Evolutionary conservation across 2,113 vertebrate genomes (phyloP).

Genomic region (Anhinga anhinga): DNA sequence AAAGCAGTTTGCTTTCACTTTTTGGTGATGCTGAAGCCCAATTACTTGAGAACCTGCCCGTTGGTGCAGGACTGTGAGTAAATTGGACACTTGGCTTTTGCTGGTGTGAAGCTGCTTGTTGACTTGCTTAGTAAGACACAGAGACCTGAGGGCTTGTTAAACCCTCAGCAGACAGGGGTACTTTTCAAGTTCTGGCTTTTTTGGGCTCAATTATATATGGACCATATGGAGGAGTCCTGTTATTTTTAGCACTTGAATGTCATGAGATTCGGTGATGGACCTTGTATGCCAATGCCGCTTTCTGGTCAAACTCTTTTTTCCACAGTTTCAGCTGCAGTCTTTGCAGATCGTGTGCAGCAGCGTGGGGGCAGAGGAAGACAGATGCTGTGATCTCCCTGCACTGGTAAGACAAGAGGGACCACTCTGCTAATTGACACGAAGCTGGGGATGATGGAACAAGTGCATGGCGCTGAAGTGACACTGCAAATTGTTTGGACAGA

Average conservation of each 20-base stretch:
- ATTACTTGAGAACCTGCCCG: background rate
- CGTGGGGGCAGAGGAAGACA: slow-evolving; percentile 81
- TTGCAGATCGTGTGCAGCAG: slow-evolving; percentile 86
- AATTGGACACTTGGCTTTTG: background rate
- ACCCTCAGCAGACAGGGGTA: background rate
- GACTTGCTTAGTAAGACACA: background rate
- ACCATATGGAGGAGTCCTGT: background rate
- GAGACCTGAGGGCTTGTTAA: background rate
- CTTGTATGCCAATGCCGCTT: background rate
- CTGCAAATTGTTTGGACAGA: background rate
- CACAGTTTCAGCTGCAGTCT: slow-evolving; percentile 89
- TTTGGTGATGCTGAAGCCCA: background rate
- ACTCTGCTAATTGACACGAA: background rate
- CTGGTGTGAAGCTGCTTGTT: background rate
- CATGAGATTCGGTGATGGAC: background rate
- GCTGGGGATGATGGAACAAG: background rate
- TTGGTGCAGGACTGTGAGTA: background rate
- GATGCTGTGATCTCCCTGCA: slow-evolving; percentile 89
- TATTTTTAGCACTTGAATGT: background rate
- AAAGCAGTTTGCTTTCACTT: background rate
- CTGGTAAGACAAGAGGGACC: slow-evolving; percentile 69
- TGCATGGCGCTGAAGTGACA: background rate
- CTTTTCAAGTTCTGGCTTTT: background rate
- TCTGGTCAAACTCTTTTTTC: background rate
- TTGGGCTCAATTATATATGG: background rate